phyloP scores from a whole-genome alignment of 2,797 vertebrate genomes.

The Ceryle rudis region DNA sequence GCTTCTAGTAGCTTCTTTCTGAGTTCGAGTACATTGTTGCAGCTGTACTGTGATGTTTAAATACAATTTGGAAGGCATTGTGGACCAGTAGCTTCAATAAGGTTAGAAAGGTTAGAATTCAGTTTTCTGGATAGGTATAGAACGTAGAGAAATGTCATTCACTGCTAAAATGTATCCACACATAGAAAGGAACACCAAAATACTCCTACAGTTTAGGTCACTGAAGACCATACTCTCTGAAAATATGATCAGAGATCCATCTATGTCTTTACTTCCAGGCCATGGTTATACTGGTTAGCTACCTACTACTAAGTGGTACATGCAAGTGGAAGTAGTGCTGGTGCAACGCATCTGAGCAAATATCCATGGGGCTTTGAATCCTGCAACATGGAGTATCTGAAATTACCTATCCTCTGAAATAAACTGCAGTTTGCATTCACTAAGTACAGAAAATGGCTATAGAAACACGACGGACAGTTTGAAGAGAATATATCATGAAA shows the following conservation, averaged over 20 bases:
- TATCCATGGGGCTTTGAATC: neutral
- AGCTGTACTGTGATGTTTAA: neutral
- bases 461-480: neutral
- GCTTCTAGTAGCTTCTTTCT: neutral
- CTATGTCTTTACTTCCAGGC: neutral
- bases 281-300: neutral
- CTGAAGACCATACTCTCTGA: neutral
- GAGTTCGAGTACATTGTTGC: neutral
- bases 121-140: neutral
- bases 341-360: neutral
- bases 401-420: neutral
- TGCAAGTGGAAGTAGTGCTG: neutral
- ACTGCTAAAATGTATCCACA: neutral
- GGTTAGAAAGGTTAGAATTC: neutral
- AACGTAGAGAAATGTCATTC: neutral
- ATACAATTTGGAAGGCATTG: neutral
- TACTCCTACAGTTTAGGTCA: neutral
- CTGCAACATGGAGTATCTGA: neutral
- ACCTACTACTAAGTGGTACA: accelerated
- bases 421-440: neutral
- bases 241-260: neutral
- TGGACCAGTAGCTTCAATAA: neutral
- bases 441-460: neutral
- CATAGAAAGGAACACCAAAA: neutral
- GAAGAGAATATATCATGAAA: neutral